phyloP scores from a whole-genome alignment of 1,140 invertebrate genomes.

The Papilio dardanus region DNA sequence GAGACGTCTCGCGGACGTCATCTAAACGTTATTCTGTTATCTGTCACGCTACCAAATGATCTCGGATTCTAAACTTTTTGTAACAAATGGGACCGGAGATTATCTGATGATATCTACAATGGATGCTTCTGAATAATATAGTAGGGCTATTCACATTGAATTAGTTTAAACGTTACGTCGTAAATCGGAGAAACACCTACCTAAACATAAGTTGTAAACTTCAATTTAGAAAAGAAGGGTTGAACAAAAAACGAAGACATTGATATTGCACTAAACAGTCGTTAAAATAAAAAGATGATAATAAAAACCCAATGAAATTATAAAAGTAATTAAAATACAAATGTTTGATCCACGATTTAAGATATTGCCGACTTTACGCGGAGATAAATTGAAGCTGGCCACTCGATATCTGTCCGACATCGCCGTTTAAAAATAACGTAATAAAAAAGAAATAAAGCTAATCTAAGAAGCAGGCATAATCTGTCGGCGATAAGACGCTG shows the following conservation, averaged over 20 bases:
- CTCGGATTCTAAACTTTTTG: background rate
- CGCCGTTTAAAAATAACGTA: constrained; percentile 40
- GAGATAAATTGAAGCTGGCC: constrained; percentile 39
- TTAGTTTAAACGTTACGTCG: background rate
- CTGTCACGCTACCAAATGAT: background rate
- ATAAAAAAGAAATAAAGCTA: constrained; percentile 30
- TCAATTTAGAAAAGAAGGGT: background rate
- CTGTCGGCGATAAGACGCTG: constrained; percentile 43
- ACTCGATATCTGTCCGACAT: constrained; percentile 41
- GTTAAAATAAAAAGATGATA: background rate
- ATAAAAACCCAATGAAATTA: constrained; percentile 20
- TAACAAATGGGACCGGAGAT: constrained; percentile 30
- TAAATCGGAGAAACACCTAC: background rate
- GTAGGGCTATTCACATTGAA: background rate
- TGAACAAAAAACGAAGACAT: background rate
- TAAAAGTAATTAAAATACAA: constrained; percentile 35
- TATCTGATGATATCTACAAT: constrained; percentile 17
- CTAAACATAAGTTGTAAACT: background rate
- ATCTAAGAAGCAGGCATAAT: constrained; percentile 45
- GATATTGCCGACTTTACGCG: constrained; percentile 18
- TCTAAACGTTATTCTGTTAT: constrained; percentile 31
- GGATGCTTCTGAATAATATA: background rate
- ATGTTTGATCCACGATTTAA: constrained; percentile 24
- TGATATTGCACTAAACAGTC: background rate
- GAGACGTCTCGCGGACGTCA: constrained; percentile 1